Conservation (phyloP, 2,797 vertebrate species). For the Mallotus villosus region DNA sequence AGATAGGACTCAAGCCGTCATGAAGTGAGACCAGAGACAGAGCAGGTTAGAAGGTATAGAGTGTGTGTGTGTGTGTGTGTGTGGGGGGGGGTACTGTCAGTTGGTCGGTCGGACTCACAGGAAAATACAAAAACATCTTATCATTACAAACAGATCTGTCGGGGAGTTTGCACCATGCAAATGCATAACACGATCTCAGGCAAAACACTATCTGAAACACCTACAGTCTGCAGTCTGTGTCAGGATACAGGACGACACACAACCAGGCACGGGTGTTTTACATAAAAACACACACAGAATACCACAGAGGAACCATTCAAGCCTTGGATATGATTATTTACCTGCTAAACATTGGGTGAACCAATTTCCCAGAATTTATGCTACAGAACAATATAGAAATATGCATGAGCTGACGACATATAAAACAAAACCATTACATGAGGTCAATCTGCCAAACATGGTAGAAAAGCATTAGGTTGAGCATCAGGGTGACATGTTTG, state of each 20-base stretch:
- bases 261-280: slow-evolving; percentile 27
- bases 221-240: slow-evolving; percentile 26
- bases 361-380: slow-evolving; percentile 65
- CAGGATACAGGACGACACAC: slow-evolving; percentile 30
- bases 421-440: neutral
- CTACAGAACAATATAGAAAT: slow-evolving; percentile 38
- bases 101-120: neutral
- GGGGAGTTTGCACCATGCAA: slow-evolving; percentile 43
- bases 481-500: neutral
- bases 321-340: slow-evolving; percentile 39
- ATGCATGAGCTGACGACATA: slow-evolving; percentile 23
- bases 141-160: slow-evolving; percentile 27
- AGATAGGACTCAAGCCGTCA: too few species aligned
- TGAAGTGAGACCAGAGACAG: too few species aligned
- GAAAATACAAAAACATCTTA: neutral
- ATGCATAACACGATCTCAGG: slow-evolving; percentile 45
- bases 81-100: neutral
- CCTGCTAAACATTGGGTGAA: slow-evolving; percentile 59
- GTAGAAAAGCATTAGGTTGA: neutral
- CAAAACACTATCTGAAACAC: slow-evolving; percentile 41
- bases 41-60: too few species aligned
- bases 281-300: slow-evolving; percentile 26
- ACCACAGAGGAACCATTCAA: slow-evolving; percentile 34
- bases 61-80: too few species aligned
- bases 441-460: neutral